Evolutionary conservation across 23 tunicate genomes (phyloP).

Genomic region (Ascidia mentula): DNA sequence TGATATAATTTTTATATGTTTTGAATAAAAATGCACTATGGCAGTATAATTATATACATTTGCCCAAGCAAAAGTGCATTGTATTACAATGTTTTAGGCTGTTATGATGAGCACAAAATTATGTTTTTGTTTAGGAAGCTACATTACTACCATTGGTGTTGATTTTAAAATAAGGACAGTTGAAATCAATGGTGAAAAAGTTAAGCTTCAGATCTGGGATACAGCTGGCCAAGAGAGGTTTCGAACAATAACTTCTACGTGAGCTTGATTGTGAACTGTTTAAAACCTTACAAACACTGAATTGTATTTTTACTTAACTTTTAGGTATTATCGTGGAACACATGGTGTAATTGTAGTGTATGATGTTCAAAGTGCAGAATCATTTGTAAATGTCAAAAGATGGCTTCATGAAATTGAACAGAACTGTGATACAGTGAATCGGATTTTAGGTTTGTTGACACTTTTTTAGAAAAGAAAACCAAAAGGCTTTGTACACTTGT

Average conservation of each 20-base stretch:
- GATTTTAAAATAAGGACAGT: conserved; percentile 97
- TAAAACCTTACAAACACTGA: not conserved
- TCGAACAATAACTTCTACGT: conserved; percentile 98
- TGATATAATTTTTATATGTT: too few species aligned
- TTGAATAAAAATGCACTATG: too few species aligned
- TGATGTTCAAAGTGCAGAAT: conserved; percentile 92
- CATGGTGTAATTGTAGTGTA: conserved; percentile 99
- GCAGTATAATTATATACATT: too few species aligned
- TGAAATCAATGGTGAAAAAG: conserved; percentile 91
- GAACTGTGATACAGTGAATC: conserved; percentile 89
- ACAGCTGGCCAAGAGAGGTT: conserved; percentile 99
- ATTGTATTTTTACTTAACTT: conserved; percentile 2
- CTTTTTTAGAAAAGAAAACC: too few species aligned
- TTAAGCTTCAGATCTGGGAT: conserved; percentile 95
- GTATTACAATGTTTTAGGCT: too few species aligned
- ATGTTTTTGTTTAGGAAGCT: conserved; percentile 52
- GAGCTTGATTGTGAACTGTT: not conserved
- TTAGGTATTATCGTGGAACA: conserved; percentile 96
- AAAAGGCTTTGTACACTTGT: too few species aligned
- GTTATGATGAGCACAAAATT: not conserved
- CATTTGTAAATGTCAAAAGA: conserved; percentile 92
- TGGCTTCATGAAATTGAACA: conserved; percentile 98
- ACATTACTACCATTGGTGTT: conserved; percentile 98
- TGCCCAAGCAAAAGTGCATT: too few species aligned
- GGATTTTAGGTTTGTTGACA: conserved; percentile 72